Conservation (phyloP, 1,140 invertebrate species). For the Drosophila repleta region DNA sequence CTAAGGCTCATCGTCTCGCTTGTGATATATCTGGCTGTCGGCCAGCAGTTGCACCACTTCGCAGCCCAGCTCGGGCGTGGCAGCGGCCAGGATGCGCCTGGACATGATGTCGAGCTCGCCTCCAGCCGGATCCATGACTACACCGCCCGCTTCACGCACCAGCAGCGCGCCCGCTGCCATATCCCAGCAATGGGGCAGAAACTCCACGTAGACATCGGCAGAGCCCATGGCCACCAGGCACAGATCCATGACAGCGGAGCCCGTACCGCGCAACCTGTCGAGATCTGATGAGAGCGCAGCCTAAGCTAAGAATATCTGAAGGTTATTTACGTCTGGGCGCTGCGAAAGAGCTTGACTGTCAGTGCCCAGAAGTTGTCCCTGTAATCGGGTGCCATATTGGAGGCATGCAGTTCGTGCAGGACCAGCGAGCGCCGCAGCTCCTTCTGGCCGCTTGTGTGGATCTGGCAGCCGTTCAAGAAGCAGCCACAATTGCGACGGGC, state of each 20-base stretch:
- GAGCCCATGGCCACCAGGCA: constrained; percentile 93
- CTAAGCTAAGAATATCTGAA: no score
- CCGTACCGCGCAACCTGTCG: constrained; percentile 89
- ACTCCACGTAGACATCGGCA: constrained; percentile 94
- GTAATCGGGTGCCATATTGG: not conserved
- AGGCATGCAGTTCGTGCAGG: constrained; percentile 6
- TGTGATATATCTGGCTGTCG: constrained; percentile 21
- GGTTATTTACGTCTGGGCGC: constrained; percentile 19
- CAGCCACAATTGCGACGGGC: constrained; percentile 23
- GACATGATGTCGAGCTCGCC: constrained; percentile 91
- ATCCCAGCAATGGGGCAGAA: constrained; percentile 95
- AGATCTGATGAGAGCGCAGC: not conserved
- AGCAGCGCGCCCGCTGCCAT: constrained; percentile 94
- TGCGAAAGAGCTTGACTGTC: not conserved
- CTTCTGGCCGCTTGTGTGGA: constrained; percentile 13
- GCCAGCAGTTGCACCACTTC: constrained; percentile 86
- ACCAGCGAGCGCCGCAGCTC: not conserved
- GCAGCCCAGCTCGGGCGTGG: constrained; percentile 88
- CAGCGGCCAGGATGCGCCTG: constrained; percentile 90
- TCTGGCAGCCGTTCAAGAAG: constrained; percentile 7
- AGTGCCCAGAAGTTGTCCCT: not conserved
- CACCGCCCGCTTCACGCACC: constrained; percentile 95
- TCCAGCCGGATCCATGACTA: constrained; percentile 94
- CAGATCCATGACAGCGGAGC: constrained; percentile 96
- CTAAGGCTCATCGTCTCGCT: constrained; percentile 8